Evolutionary conservation across 2,888 invertebrate genomes (phyloP).

Genomic region (Acanthosepion lycidas): DNA sequence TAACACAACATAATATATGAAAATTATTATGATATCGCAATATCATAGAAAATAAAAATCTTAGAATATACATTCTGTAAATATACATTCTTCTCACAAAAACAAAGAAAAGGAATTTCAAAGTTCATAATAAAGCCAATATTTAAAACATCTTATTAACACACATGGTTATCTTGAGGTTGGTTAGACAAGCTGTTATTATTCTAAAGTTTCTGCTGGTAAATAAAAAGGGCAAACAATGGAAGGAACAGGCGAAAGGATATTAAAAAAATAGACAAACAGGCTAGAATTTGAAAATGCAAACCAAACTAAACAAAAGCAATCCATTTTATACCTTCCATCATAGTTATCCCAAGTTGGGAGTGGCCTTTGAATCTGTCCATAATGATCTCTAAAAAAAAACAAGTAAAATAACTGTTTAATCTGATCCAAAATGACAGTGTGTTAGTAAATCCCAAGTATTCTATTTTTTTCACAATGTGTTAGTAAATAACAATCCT

Average conservation of each 20-base stretch:
- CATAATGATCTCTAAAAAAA: constrained; percentile 10
- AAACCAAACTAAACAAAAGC: not conserved
- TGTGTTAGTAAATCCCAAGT: not conserved
- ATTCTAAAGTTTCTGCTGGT: not conserved
- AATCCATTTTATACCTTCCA: not conserved
- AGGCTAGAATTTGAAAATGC: not conserved
- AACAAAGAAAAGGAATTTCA: not conserved
- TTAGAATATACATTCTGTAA: not conserved
- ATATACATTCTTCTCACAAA: not conserved
- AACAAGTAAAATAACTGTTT: constrained; percentile 33
- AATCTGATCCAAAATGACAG: constrained; percentile 11
- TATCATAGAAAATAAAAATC: not conserved
- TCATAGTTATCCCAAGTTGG: not conserved
- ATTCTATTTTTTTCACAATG: too few species aligned
- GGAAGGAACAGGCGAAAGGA: not conserved
- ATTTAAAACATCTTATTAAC: not conserved
- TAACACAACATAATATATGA: too few species aligned
- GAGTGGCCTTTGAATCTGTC: not conserved
- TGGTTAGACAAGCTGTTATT: constrained; percentile 33
- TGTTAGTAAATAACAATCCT: too few species aligned
- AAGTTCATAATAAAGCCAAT: not conserved
- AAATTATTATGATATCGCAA: not conserved
- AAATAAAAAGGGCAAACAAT: not conserved
- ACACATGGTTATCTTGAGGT: not conserved
- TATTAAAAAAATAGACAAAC: not conserved